These are phyloP conservation scores for Lepidurus couesii DNA, from an alignment of 1,140 invertebrate genomes.

Conservation along the genomic window DNA sequence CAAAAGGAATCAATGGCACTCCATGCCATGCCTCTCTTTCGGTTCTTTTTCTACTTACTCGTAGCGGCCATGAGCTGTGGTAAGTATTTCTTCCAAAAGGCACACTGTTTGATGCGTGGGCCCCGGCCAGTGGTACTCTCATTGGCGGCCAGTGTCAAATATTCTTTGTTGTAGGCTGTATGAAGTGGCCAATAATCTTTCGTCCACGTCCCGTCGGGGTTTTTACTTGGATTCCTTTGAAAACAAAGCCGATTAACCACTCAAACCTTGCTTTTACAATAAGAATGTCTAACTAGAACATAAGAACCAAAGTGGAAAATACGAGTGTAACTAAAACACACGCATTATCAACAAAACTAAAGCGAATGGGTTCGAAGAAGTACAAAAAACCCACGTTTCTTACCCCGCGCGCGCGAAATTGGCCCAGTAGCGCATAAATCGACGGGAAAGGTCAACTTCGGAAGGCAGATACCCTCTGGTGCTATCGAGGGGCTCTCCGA, in stretches of 20 bases:
- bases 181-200: constrained; percentile 76
- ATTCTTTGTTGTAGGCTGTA: constrained; percentile 73
- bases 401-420: constrained; percentile 93
- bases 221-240: constrained; percentile 56
- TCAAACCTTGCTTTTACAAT: background rate
- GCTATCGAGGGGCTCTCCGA: constrained; percentile 82
- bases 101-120: constrained; percentile 81
- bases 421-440: constrained; percentile 91
- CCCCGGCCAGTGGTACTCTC: constrained; percentile 73
- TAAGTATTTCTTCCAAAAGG: constrained; percentile 93
- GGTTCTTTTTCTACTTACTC: background rate
- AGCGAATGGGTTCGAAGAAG: background rate
- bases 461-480: constrained; percentile 67
- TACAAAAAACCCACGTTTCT: constrained; percentile 40
- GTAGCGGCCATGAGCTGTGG: constrained; percentile 63
- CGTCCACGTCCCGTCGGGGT: constrained; percentile 50
- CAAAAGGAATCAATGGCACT: background rate
- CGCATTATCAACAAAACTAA: background rate
- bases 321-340: background rate
- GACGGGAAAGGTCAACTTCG: constrained; percentile 71
- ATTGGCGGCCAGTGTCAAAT: constrained; percentile 74
- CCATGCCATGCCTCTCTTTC: background rate
- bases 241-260: constrained; percentile 30
- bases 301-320: background rate
- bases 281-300: background rate